Conservation (phyloP, 2,113 vertebrate genomes). For the Todiramphus saurophagus region DNA sequence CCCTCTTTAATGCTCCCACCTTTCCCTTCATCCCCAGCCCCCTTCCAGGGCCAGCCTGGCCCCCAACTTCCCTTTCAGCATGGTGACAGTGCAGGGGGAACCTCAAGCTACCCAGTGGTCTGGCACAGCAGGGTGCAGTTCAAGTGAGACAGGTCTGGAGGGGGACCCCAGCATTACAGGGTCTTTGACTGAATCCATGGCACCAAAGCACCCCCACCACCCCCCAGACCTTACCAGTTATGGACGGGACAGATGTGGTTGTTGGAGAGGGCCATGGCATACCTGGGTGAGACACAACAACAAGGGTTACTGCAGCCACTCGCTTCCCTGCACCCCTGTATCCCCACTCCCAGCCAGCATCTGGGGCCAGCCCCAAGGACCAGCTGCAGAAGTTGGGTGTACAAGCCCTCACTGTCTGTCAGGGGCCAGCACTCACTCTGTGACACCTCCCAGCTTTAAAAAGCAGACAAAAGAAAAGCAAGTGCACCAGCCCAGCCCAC, state of each 20-base stretch:
- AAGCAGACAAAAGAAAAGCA: neutral
- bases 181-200: neutral
- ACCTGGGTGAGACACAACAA: slow-evolving; percentile 69
- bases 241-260: slow-evolving; percentile 89
- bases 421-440: neutral
- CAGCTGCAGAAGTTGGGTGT: fast-evolving
- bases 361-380: neutral
- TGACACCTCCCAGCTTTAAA: neutral
- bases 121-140: neutral
- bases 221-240: slow-evolving; percentile 80
- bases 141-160: neutral
- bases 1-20: neutral
- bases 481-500: neutral
- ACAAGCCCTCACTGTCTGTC: neutral
- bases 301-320: neutral
- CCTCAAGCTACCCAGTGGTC: neutral
- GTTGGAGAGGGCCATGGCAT: slow-evolving; percentile 90
- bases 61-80: neutral
- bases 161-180: fast-evolving
- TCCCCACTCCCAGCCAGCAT: neutral
- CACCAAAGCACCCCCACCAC: neutral
- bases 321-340: fast-evolving
- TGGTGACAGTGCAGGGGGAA: fast-evolving
- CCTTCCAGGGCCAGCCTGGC: neutral
- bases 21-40: neutral